Percentiles rank a stretch among this genome's conserved stretches.
These are phyloP conservation scores for Pseudopodoces humilis DNA, from an alignment of 2,113 vertebrate genomes.

Conservation along the genomic window DNA sequence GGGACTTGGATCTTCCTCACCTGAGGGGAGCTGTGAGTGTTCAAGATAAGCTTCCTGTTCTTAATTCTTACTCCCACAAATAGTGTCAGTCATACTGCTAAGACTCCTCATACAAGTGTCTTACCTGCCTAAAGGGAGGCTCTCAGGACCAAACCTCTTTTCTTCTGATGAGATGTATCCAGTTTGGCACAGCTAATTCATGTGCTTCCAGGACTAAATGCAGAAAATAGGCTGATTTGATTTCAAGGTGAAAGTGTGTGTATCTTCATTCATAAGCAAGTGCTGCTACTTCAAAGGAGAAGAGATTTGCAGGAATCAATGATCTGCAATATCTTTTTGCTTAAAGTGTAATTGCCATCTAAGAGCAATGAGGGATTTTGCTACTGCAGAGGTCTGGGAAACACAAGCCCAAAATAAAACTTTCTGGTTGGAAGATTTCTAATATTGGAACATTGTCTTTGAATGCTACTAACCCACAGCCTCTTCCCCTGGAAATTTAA, in stretches of 20 bases:
- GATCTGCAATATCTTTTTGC: conserved; percentile 66
- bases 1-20: not conserved
- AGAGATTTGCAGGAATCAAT: conserved; percentile 65
- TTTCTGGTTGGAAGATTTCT: conserved; percentile 61
- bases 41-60: not conserved
- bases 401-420: conserved; percentile 2
- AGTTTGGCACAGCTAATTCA: not conserved
- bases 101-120: not conserved
- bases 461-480: not conserved
- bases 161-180: not conserved
- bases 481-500: conserved; percentile 9
- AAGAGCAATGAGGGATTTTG: conserved; percentile 28
- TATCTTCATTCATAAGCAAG: conserved; percentile 62
- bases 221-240: conserved; percentile 16
- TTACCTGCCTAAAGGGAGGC: not conserved
- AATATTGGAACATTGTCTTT: conserved; percentile 23
- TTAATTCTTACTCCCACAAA: not conserved
- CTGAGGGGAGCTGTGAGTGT: not conserved
- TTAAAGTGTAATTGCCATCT: conserved; percentile 58
- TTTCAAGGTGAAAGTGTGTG: conserved; percentile 55
- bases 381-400: not conserved
- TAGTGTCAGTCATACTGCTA: accelerated
- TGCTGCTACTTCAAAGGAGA: conserved; percentile 40
- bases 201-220: conserved; percentile 29
- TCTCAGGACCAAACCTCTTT: not conserved